Base-by-base conservation (phyloP, 1,140 invertebrate genomes). In the Bursaphelenchus mucronatus region DNA sequence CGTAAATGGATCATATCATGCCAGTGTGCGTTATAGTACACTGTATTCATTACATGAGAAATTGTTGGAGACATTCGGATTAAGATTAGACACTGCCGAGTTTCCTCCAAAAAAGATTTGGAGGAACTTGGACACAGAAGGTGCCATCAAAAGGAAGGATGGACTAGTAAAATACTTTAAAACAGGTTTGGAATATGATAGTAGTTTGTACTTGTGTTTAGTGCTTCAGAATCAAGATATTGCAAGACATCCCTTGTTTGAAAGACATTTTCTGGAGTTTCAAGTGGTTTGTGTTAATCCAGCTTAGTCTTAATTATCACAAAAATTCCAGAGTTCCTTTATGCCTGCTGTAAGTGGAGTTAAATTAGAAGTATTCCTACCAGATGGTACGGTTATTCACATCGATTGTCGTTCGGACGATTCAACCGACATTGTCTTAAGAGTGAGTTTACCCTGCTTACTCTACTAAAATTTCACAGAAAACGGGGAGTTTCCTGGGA, bases 31-130 rank as follows among this genome's bases (percentile, higher is more conserved):
- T 15, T 74, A 74, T 43, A 73, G 53, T 55, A 46, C 55, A 19
- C 61, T 74, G 1, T 74, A 59, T 56, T 51, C 62, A 8, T 41
- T 74, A 17, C 71, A 74, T 45, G 71, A 74, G 43, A 74, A 73
- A 45, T 49, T 74, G 3, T 49, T 74, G 19, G 74, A 76, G 43
- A 73, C 55, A 21, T 74, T 74, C 49, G 71, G 71, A 1, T 55
- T 75, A 55, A 74, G 71, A 9, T 50, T 74, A 1, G 54, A 53
- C 17, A 61, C 43, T 30, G 47, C 64, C 17, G 71, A 74, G 52
- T 74, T 74, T 72, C 71, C 71, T 10, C 71, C 71, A 10, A 74
- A 74, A 58, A 74, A 76, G 45, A 50, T 74, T 41, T 76, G 74
- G 74, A 55, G 61, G 57, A 58, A 15, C 15, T 53, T 74, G 45